phyloP scores from a whole-genome alignment of 2,888 invertebrate species.

The Dryobotodes eremita region DNA sequence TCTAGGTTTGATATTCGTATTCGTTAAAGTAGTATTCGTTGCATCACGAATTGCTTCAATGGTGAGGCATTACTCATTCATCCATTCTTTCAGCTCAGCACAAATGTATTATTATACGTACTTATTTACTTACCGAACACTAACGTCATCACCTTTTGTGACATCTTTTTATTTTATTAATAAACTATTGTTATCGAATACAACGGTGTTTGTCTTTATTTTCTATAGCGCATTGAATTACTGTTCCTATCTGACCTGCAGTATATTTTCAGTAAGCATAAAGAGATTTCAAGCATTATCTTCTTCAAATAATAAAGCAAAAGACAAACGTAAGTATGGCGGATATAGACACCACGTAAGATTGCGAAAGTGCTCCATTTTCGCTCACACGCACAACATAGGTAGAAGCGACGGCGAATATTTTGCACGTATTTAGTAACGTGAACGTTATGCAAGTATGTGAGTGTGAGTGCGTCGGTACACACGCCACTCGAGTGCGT shows the following conservation, averaged over 20 bases:
- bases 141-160: conserved; percentile 19
- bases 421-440: conserved; percentile 49
- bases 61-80: conserved; percentile 37
- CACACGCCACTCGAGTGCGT: conserved; percentile 72
- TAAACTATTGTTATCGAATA: conserved; percentile 30
- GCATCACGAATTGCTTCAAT: neutral
- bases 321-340: neutral
- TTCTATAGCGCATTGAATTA: neutral
- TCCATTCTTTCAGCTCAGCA: conserved; percentile 22
- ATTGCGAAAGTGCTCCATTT: conserved; percentile 44
- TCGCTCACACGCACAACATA: conserved; percentile 35
- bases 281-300: neutral
- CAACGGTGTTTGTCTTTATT: neutral
- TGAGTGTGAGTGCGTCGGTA: conserved; percentile 60
- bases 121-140: conserved; percentile 10
- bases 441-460: conserved; percentile 29
- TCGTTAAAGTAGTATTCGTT: conserved; percentile 1
- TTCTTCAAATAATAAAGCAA: neutral
- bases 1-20: no score
- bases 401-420: conserved; percentile 15
- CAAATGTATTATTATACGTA: conserved; percentile 10
- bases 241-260: neutral
- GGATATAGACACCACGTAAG: conserved; percentile 9
- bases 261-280: neutral
- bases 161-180: conserved; percentile 28